Evolutionary conservation across 2,888 invertebrate genomes (phyloP), one percentile per base, ranked within the genome.

Genomic region (Meta bourneti): DNA sequence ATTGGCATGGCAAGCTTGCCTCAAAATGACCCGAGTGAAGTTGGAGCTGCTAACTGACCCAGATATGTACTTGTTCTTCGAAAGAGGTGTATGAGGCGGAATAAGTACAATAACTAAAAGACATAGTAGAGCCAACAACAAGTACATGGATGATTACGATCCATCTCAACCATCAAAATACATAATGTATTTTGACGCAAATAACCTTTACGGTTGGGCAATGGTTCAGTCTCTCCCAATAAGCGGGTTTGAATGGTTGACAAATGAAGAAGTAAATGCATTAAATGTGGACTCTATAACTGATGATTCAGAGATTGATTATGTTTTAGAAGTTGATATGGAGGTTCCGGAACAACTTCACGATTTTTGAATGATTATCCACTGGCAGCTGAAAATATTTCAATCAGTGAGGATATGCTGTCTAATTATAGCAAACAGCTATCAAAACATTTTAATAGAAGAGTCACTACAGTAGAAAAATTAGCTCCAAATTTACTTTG

Each of bases 181-280:
- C 16, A 49, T 77, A 16, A 77, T 81, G 69, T 81, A 81, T 80
- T 52, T 93, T 0, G 93, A 93, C 81, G 82, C 83, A 7, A 93
- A 93, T 83, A 93, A 93, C 78, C 69, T 93, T 34, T 93, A 93
- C 80, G 93, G 92, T 7, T 88, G 48, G 71, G 82, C 91, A 19
- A 90, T 93, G 85, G 20, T 34, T 5, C 49, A 89, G 19, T 20
- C 34, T 69, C 20, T 93, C 11, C 91, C 93, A 7, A 20, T 51
- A 51, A 69, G 51, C n/a, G 91, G 81, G 9, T 93, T 89, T 79
- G 16, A 84, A 85, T 85, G 85, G 61, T 13, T 70, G 11, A 51
- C 20, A 16, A 82, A 5, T 16, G 69, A 81, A 49, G 81, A 69
- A 0, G 49, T 48, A 0, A 9, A 69, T 11, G 13, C 1, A 11